Base-by-base conservation (phyloP, 2,113 vertebrate genomes). In the Danionella cerebrum region DNA sequence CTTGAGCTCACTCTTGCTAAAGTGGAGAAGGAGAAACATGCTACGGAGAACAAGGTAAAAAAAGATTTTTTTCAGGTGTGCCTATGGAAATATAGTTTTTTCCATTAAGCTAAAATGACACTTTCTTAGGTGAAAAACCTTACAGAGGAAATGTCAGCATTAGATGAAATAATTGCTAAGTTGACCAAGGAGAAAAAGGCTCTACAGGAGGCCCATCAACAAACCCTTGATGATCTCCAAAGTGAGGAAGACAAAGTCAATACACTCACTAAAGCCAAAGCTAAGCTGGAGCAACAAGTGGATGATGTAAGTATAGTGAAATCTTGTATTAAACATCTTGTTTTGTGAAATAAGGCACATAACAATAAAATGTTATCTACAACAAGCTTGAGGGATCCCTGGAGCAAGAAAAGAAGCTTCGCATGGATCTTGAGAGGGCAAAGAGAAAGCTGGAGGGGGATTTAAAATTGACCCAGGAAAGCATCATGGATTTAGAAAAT, bases 21-120 rank as follows among this genome's bases (percentile, higher is more conserved):
- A 77, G 93, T 94, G 73, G 93, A 95, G 65, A 95, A 95, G 55
- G 92, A 95, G 79, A 95, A 95, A 60, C 92, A 95, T 0, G 93
- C 93, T 0, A 95, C 93, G 0, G 93, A 94, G 79, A 95, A 95
- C 79, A 94, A 95, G 88, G 93, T 92, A 38, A 10, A 29, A 3
- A 7, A 18, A 16, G 4, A 12, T 2, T 11, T 62, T 11, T 50
- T 27, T 38, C 13, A 42, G 13, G 2, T 8, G 25, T 9, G 21
- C 4, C 8, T 1, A 50, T 22, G 13, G 7, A 14, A 16, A 36
- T 1, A 22, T 69, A 9, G 7, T 2, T 7, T 8, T 21, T 12
- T 53, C 51, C 6, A 11, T 16, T 52, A 21, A 41, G 4, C 2
- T 11, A 42, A 21, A 16, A 8, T n/a, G 24, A 11, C 25, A 22